A percentile compares a stretch with the other conserved stretches of the same genome.
phyloP scores from a whole-genome alignment of 2,888 invertebrate genomes.

The Congeria kusceri region DNA sequence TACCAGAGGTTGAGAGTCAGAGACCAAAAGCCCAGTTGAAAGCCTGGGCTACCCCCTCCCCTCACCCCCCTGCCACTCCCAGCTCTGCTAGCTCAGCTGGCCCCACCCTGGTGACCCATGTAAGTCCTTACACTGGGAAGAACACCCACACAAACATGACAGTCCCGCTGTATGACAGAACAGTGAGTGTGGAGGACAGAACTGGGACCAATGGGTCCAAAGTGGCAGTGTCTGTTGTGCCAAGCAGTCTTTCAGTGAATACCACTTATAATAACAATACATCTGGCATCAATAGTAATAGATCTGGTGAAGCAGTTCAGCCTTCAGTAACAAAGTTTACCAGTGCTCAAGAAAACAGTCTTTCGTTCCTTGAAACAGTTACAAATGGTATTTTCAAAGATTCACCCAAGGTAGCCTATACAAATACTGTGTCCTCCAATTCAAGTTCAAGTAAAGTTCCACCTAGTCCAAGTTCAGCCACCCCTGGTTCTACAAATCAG shows the following conservation, averaged over 20 bases:
- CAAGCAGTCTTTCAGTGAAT: neutral
- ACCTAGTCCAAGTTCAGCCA: constrained; percentile 7
- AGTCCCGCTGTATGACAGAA: constrained; percentile 40
- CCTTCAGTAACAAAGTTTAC: neutral
- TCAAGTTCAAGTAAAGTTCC: constrained; percentile 6
- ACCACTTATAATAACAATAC: constrained; percentile 8
- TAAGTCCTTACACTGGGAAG: constrained; percentile 61
- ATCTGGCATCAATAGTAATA: neutral
- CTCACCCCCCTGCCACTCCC: constrained; percentile 65
- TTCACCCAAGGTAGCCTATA: constrained; percentile 8
- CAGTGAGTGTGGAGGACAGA: neutral
- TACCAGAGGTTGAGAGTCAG: constrained; percentile 39
- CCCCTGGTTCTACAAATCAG: constrained; percentile 6
- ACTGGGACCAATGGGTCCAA: neutral
- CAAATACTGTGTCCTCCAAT: constrained; percentile 17
- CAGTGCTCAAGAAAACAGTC: constrained; percentile 38
- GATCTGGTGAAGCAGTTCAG: neutral
- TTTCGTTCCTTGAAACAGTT: constrained; percentile 66
- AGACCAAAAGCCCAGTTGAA: constrained; percentile 71
- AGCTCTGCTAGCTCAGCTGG: constrained; percentile 38
- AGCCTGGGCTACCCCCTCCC: constrained; percentile 76
- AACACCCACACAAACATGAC: constrained; percentile 66
- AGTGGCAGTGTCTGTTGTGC: neutral
- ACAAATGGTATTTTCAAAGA: constrained; percentile 54
- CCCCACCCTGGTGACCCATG: constrained; percentile 55